Conservation (phyloP, 2,888 invertebrate genomes). For the Tridacna crocea region DNA sequence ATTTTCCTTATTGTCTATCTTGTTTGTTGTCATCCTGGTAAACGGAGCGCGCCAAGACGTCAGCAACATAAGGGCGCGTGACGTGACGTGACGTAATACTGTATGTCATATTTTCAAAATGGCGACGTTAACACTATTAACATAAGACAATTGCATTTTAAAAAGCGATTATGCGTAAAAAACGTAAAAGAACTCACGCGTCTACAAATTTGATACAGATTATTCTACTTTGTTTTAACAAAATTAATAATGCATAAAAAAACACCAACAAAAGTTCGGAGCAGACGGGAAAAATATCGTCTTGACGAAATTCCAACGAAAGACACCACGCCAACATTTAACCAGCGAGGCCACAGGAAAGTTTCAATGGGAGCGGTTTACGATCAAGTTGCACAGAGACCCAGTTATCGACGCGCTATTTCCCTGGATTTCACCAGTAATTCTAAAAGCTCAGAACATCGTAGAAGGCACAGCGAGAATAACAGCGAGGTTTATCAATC, state of each 20-base stretch:
- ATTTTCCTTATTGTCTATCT: too few species aligned
- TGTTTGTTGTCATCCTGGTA: too few species aligned
- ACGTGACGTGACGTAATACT: background rate
- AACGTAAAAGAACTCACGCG: too few species aligned
- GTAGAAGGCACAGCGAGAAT: conserved; percentile 2
- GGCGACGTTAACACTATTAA: background rate
- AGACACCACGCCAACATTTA: conserved; percentile 36
- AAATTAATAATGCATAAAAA: conserved; percentile 26
- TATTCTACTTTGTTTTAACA: too few species aligned
- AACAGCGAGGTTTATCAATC: background rate
- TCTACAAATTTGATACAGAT: too few species aligned
- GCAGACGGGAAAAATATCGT: conserved; percentile 49
- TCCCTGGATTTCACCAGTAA: conserved; percentile 20
- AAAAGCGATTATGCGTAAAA: too few species aligned
- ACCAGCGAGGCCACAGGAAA: background rate
- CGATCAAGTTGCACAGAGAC: background rate
- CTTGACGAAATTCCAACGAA: conserved; percentile 60
- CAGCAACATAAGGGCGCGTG: background rate
- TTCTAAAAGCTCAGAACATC: background rate
- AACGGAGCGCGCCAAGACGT: background rate
- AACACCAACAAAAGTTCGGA: conserved; percentile 62
- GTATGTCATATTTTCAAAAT: background rate
- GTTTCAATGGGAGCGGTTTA: background rate
- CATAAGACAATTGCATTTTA: too few species aligned
- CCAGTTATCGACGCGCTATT: background rate